Conservation (phyloP, 2,113 vertebrate genomes). For the Gracilinanus agilis region DNA sequence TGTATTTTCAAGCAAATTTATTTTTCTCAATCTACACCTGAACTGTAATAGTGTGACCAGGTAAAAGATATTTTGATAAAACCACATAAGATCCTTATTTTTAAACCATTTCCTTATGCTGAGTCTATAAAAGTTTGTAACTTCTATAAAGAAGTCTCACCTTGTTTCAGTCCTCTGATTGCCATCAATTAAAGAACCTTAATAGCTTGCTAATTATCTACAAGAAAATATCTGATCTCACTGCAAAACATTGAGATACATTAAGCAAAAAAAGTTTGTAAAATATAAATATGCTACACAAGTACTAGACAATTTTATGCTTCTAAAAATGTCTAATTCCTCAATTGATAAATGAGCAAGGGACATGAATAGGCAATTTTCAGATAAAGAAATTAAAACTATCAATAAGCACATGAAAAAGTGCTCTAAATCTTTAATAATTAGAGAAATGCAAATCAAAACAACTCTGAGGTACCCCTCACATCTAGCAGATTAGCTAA, state of each 20-base stretch:
- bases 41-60: background rate
- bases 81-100: background rate
- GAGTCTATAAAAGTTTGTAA: background rate
- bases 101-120: background rate
- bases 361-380: too few relatives aligned
- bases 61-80: background rate
- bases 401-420: too few relatives aligned
- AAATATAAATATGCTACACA: slow-evolving; percentile 4
- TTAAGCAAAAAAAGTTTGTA: slow-evolving; percentile 18
- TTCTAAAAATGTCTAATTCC: too few relatives aligned
- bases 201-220: background rate
- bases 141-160: background rate
- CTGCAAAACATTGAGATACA: background rate
- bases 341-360: too few relatives aligned
- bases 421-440: too few relatives aligned
- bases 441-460: too few relatives aligned
- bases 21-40: background rate
- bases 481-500: too few relatives aligned
- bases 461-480: too few relatives aligned
- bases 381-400: too few relatives aligned
- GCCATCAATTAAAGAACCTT: slow-evolving; percentile 26
- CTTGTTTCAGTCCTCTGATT: background rate
- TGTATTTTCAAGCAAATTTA: background rate
- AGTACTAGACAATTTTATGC: background rate
- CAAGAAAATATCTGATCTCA: background rate